Percentiles rank a stretch among this genome's conserved stretches.
phyloP scores from a whole-genome alignment of 2,113 vertebrate species.

The Aptenodytes forsteri region DNA sequence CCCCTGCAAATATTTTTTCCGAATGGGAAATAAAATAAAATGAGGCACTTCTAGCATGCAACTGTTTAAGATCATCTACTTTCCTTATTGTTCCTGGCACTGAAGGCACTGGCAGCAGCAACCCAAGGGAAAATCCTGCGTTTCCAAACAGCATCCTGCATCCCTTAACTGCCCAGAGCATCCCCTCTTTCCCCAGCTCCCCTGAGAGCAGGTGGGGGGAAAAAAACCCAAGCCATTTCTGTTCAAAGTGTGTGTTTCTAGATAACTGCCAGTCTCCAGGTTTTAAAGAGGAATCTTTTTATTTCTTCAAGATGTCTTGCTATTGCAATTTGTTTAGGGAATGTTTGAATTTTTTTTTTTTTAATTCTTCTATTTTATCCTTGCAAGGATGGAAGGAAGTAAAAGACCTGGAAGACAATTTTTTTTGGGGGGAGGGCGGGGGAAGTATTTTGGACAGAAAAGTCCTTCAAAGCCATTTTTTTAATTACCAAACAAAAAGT shows the following conservation, averaged over 20 bases:
- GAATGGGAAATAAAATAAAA: conserved; percentile 18
- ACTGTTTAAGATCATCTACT: background rate
- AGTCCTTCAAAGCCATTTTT: background rate
- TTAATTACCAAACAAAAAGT: background rate
- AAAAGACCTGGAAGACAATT: background rate
- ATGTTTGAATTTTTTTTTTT: no score
- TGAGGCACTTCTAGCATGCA: background rate
- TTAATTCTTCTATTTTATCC: background rate
- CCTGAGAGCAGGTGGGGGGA: background rate
- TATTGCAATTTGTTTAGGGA: background rate
- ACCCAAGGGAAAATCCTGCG: background rate
- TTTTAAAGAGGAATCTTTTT: background rate
- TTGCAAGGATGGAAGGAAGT: background rate
- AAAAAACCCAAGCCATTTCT: background rate
- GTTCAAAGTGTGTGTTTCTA: background rate
- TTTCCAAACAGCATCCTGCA: background rate
- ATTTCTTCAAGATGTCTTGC: background rate
- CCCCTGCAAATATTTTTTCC: background rate
- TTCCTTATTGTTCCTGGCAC: background rate
- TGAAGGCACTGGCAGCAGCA: background rate
- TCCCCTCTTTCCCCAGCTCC: background rate
- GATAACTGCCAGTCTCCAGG: background rate
- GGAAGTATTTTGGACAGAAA: background rate
- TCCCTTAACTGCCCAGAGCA: background rate
- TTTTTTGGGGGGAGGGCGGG: no score